These are phyloP conservation scores for Enteromius anoplus DNA, from an alignment of 2,797 vertebrate species.

Conservation along the genomic window DNA sequence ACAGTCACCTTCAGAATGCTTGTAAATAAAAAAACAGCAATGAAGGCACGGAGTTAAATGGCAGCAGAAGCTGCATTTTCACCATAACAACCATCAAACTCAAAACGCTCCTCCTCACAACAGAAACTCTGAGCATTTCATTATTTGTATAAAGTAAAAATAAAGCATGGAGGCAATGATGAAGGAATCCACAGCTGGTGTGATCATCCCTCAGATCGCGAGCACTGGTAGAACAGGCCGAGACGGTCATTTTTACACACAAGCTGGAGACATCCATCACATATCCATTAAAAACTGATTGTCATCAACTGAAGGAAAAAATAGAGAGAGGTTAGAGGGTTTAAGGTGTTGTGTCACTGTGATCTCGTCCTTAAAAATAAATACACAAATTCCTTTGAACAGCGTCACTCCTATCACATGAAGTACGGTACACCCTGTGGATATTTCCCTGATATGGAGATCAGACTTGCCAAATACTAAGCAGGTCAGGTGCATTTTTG, in stretches of 20 bases:
- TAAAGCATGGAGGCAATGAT: conserved; percentile 9
- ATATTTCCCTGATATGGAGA: conserved; percentile 16
- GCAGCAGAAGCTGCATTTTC: conserved; percentile 13
- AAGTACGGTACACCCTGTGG: conserved; percentile 13
- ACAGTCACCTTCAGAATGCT: neutral
- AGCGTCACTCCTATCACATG: neutral
- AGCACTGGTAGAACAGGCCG: conserved; percentile 26
- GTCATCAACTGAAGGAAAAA: conserved; percentile 56
- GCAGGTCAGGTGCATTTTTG: conserved; percentile 32
- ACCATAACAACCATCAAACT: conserved; percentile 19
- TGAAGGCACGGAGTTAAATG: neutral
- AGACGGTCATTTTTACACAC: conserved; percentile 25
- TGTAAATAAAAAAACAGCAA: neutral
- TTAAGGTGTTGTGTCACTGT: neutral
- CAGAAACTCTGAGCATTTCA: conserved; percentile 4
- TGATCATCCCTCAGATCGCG: conserved; percentile 17
- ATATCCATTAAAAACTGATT: conserved; percentile 65
- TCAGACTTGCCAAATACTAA: neutral
- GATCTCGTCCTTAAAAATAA: neutral
- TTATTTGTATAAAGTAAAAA: conserved; percentile 39
- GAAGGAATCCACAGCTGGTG: conserved; percentile 6
- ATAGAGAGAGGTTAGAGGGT: conserved; percentile 18
- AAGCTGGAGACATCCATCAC: conserved; percentile 40
- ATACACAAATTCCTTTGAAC: neutral
- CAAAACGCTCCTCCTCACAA: conserved; percentile 3